A percentile compares a stretch with the other conserved stretches of the same genome.
Evolutionary conservation across 92 coral and sea anemone species (phyloP).

Genomic region (Actinernus sp.): DNA sequence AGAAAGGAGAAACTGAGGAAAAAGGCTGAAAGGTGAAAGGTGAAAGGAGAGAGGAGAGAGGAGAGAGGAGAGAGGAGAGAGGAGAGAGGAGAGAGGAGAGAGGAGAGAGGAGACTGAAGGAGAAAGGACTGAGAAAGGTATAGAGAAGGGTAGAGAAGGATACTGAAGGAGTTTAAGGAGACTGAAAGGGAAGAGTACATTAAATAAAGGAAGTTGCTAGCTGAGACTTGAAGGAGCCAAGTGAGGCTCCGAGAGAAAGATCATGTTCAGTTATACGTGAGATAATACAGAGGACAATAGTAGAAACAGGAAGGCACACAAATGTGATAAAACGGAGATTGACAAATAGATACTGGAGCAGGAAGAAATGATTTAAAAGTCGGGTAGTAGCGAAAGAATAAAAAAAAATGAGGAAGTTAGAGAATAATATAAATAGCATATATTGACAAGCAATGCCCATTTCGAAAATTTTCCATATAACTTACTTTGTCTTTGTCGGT

Average conservation of each 20-base stretch:
- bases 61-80: neutral
- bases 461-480: neutral
- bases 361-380: no score
- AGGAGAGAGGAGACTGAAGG: neutral
- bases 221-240: no score
- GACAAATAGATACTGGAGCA: no score
- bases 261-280: no score
- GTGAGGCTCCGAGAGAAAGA: no score
- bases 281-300: no score
- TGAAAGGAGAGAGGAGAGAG: neutral
- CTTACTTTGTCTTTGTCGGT: conserved; percentile 85
- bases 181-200: neutral
- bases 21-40: neutral
- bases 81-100: neutral
- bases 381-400: no score
- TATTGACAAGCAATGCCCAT: no score
- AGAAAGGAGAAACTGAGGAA: neutral
- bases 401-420: neutral
- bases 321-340: no score
- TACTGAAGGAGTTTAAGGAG: neutral
- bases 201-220: no score
- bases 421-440: neutral
- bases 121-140: neutral
- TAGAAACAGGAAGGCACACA: no score
- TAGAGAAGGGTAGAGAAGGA: neutral